Evolutionary conservation across 2,888 invertebrate genomes (phyloP), one percentile per base, ranked within the genome.

Genomic region (Zhengitettix transpicula): DNA sequence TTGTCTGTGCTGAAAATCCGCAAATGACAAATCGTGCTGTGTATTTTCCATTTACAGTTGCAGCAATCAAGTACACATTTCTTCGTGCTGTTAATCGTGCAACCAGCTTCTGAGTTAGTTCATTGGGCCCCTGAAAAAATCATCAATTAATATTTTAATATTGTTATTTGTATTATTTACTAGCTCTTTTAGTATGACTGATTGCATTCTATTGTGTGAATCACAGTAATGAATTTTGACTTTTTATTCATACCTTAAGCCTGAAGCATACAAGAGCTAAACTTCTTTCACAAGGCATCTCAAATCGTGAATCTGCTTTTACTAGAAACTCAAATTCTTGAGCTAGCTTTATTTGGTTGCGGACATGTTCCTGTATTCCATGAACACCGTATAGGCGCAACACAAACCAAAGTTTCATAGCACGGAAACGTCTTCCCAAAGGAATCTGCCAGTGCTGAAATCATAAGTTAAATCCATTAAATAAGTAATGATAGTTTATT

Each of bases 351-450:
- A 89, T 79, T 64, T 89, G 87, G 60, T 82, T 79, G 59, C 93
- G 80, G 40, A 96, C 84, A 69, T 87, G 82, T 8, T 79, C 79
- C 66, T 88, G 84, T 8, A 96, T 74, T 7, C 90, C 89, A 68
- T 85, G 82, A 7, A 85, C 81, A 0, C 96, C 96, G 66, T 88
- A 86, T 60, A 86, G 75, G 64, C 93, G 80, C 66, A 96, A 74
- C 0, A 91, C 91, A 63, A 93, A 90, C 96, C 96, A 96, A n/a
- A 96, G 74, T 72, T 96, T 96, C 17, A 96, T 74, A 0, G 96
- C 83, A 55, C 95, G 81, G 71, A 96, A 95, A 65, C 93, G 78
- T 53, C 95, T 79, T 0, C 93, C 92, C 40, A 94, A 75, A 8
- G 90, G 83, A 70, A 92, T 87, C 73, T 91, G 89, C 89, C 89